These are phyloP conservation scores for Lophura nycthemera DNA, from an alignment of 2,113 vertebrate species.

Conservation along the genomic window DNA sequence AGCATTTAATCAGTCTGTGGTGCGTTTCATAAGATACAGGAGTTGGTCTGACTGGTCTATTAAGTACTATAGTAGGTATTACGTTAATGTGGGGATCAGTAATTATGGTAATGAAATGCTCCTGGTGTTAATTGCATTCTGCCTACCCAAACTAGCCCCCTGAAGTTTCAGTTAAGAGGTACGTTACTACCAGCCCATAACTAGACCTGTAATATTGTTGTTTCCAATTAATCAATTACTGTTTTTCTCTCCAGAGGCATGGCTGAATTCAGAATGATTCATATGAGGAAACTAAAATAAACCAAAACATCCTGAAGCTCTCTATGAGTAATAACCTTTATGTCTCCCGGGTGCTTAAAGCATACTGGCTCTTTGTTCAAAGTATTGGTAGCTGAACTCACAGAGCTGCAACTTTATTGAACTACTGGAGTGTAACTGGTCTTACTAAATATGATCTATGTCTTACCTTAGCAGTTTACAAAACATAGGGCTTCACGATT, in stretches of 20 bases:
- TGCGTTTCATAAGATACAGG: neutral
- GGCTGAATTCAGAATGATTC: neutral
- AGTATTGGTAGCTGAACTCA: neutral
- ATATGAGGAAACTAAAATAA: neutral
- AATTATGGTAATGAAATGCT: conserved; percentile 43
- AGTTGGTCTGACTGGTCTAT: neutral
- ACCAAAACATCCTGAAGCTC: neutral
- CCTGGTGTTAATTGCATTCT: neutral
- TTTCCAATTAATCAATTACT: neutral
- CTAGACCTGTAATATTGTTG: neutral
- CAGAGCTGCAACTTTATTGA: neutral
- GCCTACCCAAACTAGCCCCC: neutral
- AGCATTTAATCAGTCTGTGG: neutral
- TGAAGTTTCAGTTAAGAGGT: conserved; percentile 29
- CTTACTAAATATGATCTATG: neutral
- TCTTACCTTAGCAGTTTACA: neutral
- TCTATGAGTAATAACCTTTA: neutral
- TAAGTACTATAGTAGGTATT: conserved; percentile 1
- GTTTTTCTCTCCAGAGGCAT: neutral
- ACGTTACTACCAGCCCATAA: neutral
- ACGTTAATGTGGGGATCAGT: neutral
- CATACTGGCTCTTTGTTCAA: neutral
- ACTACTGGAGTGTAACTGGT: neutral
- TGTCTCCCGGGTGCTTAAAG: neutral
- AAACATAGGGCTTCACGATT: neutral